These are phyloP conservation scores for Rhinella marina DNA, from an alignment of 2,797 vertebrate genomes.

Conservation along the genomic window DNA sequence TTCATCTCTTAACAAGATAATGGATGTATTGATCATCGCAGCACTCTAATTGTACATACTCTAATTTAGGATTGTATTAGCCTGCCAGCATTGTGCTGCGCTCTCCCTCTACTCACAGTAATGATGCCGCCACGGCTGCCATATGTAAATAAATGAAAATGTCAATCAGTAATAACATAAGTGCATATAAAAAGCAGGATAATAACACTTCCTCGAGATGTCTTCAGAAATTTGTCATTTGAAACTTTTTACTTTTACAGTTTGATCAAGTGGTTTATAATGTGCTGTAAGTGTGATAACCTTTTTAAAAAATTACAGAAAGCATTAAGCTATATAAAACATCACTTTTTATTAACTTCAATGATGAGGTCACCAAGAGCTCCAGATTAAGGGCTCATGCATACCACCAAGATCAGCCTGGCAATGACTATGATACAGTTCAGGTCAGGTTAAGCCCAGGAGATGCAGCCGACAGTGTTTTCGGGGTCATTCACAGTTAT, in stretches of 20 bases:
- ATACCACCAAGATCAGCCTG: too few species aligned
- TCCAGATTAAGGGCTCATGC: too few species aligned
- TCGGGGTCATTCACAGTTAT: too few species aligned
- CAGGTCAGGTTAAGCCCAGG: too few species aligned
- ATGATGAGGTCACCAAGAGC: neutral
- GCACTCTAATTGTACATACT: slow-evolving; percentile 20
- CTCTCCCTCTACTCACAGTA: neutral
- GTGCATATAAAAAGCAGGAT: neutral
- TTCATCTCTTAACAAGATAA: slow-evolving; percentile 51
- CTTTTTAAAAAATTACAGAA: neutral
- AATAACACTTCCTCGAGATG: neutral
- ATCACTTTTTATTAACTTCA: neutral
- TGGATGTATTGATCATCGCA: slow-evolving; percentile 46
- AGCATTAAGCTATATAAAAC: neutral
- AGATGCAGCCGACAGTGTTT: too few species aligned
- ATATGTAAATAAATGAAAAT: neutral
- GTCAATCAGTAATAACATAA: slow-evolving; percentile 5
- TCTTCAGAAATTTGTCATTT: neutral
- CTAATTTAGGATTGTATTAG: slow-evolving; percentile 14
- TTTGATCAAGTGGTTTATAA: slow-evolving; percentile 10
- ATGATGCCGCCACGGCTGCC: neutral
- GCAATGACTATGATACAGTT: too few species aligned
- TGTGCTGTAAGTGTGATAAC: neutral
- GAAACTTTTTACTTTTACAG: neutral
- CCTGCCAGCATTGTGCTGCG: slow-evolving; percentile 16